Evolutionary conservation across 2,888 invertebrate species (phyloP).

Genomic region (Orthosia gracilis): DNA sequence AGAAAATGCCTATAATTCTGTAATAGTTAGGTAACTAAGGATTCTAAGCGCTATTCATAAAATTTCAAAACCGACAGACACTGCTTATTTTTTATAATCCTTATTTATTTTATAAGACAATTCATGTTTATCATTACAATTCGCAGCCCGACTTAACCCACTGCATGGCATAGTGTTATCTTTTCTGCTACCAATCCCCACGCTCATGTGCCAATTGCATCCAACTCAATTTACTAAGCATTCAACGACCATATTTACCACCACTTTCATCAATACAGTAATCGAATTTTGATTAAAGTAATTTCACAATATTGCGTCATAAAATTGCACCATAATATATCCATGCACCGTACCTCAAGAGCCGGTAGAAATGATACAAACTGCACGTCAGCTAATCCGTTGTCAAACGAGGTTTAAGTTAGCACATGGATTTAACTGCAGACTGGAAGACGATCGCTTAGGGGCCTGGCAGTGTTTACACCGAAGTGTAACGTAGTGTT

Average conservation of each 20-base stretch:
- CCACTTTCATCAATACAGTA: neutral
- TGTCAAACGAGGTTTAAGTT: constrained; percentile 68
- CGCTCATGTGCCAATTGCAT: neutral
- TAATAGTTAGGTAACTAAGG: neutral
- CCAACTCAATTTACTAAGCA: neutral
- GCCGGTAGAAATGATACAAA: constrained; percentile 41
- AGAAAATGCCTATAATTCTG: neutral
- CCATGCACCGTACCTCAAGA: neutral
- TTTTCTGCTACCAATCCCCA: neutral
- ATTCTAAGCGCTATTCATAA: too few relatives aligned
- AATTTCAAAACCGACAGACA: neutral
- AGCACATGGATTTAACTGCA: constrained; percentile 68
- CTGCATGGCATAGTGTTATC: neutral
- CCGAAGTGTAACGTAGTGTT: constrained; percentile 44
- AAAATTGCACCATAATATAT: neutral
- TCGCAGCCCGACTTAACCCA: neutral
- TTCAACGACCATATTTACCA: neutral
- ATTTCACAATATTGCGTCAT: neutral
- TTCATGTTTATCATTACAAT: neutral
- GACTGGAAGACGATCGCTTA: constrained; percentile 69
- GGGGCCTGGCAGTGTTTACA: constrained; percentile 57
- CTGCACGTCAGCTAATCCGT: constrained; percentile 59
- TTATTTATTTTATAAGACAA: neutral
- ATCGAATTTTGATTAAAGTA: neutral
- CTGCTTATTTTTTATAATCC: neutral